Conservation (phyloP, 2,888 invertebrate genomes). For the Athalia circularis region DNA sequence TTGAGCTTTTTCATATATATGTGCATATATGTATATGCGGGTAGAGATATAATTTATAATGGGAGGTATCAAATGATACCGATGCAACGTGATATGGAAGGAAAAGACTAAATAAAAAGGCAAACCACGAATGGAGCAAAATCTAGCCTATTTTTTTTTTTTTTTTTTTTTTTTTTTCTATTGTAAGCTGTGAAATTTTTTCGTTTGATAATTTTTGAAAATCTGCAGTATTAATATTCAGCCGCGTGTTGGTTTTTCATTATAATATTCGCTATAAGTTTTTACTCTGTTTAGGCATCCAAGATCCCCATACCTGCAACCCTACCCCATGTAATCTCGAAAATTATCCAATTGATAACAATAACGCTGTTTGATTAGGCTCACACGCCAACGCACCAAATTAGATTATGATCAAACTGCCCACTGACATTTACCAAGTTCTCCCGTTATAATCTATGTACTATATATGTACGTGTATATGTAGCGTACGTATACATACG, state of each 20-base stretch:
- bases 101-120: neutral
- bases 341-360: conserved; percentile 45
- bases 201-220: no score
- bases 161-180: neutral
- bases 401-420: conserved; percentile 36
- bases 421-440: conserved; percentile 27
- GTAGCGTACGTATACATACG: neutral
- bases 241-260: neutral
- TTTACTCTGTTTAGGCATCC: neutral
- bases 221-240: no score
- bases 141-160: neutral
- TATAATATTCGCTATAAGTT: no score
- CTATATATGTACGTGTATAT: neutral
- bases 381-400: conserved; percentile 29
- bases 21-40: no score
- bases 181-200: no score
- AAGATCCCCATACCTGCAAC: conserved; percentile 10
- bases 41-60: no score
- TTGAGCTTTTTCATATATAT: no score
- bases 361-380: conserved; percentile 43
- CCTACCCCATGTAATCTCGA: conserved; percentile 26
- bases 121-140: neutral
- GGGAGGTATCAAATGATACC: no score
- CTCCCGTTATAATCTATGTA: neutral
- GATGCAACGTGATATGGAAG: neutral